Conservation (phyloP, 2,113 vertebrate species). For the Turnix velox region DNA sequence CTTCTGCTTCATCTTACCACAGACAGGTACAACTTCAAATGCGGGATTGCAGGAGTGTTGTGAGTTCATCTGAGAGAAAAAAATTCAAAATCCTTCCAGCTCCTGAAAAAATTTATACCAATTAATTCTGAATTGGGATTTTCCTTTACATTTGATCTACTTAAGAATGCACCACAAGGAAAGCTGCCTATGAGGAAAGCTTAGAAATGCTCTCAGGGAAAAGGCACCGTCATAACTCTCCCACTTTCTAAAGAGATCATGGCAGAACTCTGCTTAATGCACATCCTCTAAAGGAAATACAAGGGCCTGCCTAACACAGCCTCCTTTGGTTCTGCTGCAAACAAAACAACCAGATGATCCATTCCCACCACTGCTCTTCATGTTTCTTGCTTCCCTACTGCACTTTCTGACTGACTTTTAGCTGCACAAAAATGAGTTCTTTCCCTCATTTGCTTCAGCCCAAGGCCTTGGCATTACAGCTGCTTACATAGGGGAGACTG, state of each 20-base stretch:
- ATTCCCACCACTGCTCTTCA: not conserved
- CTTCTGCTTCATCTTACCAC: not conserved
- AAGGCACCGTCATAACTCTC: not conserved
- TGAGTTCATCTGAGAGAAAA: conserved; percentile 15
- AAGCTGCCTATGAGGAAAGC: conserved; percentile 58
- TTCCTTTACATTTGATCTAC: conserved; percentile 60
- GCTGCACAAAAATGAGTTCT: not conserved
- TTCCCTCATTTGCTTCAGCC: not conserved
- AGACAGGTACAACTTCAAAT: not conserved
- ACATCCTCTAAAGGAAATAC: not conserved
- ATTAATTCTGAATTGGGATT: conserved; percentile 62
- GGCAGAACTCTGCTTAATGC: not conserved
- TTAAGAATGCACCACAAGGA: conserved; percentile 47
- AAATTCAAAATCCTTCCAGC: conserved; percentile 34
- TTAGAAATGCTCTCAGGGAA: conserved; percentile 47
- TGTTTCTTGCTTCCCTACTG: not conserved
- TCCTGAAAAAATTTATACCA: conserved; percentile 46
- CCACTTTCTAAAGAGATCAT: conserved; percentile 18
- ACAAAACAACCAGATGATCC: not conserved
- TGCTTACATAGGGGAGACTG: fast-evolving
- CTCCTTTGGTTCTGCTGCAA: not conserved
- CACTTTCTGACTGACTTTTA: not conserved
- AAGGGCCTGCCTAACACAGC: not conserved
- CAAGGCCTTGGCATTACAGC: not conserved
- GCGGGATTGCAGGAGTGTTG: not conserved